These are phyloP conservation scores for Decapterus maruadsi DNA, from an alignment of 2,797 vertebrate genomes.

Conservation along the genomic window DNA sequence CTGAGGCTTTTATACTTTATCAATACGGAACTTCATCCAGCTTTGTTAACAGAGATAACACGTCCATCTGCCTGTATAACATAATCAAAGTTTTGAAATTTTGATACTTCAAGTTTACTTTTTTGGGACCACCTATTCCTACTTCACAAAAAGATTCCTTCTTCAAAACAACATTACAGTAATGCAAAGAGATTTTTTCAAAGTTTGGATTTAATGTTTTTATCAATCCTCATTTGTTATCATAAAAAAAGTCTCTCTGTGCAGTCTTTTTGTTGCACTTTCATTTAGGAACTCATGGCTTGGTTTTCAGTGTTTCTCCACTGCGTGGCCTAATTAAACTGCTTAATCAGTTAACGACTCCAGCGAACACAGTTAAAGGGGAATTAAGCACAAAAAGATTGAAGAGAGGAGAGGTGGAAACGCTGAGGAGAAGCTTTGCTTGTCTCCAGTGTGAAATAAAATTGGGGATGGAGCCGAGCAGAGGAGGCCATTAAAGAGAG, in stretches of 20 bases:
- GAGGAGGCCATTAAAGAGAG: conserved; percentile 82
- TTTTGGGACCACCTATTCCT: background rate
- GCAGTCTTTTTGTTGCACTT: conserved; percentile 58
- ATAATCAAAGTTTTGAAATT: background rate
- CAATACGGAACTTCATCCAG: no score
- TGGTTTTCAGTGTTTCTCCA: conserved; percentile 69
- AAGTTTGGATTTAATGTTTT: conserved; percentile 4
- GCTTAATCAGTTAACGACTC: conserved; percentile 89
- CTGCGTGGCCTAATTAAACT: conserved; percentile 86
- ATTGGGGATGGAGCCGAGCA: conserved; percentile 62
- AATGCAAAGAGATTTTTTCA: conserved; percentile 2
- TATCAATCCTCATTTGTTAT: conserved; percentile 27
- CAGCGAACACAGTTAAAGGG: conserved; percentile 85
- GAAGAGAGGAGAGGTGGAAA: conserved; percentile 79
- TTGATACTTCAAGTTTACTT: background rate
- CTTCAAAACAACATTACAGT: background rate
- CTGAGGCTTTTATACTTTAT: no score
- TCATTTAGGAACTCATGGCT: conserved; percentile 53
- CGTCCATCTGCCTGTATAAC: no score
- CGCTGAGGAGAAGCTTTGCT: conserved; percentile 84
- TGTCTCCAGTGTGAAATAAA: conserved; percentile 87
- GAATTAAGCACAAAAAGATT: conserved; percentile 87
- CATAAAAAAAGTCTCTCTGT: conserved; percentile 8
- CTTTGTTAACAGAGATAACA: no score
- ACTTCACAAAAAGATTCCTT: background rate